These are phyloP conservation scores for Octopus sinensis DNA, from an alignment of 1,140 invertebrate species.

Conservation along the genomic window DNA sequence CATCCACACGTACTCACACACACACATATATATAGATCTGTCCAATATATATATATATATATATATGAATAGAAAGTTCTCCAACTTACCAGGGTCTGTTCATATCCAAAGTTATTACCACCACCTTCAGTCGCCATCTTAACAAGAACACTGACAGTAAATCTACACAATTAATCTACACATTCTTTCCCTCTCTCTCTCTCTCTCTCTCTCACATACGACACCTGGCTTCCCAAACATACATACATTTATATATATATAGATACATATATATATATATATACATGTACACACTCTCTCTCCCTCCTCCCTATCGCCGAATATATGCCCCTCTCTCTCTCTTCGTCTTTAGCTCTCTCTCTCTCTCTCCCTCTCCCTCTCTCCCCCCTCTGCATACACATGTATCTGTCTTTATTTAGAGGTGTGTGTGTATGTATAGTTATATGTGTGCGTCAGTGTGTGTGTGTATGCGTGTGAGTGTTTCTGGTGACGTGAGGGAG, in stretches of 20 bases:
- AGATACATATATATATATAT: not conserved
- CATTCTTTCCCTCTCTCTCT: conserved; percentile 20
- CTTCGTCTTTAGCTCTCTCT: conserved; percentile 1
- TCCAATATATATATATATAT: no score
- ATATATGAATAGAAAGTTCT: no score
- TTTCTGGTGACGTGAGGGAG: not conserved
- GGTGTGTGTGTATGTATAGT: not conserved
- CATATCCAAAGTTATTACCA: not conserved
- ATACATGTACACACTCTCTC: not conserved
- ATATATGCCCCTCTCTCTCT: conserved; percentile 22
- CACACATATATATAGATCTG: no score
- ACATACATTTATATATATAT: not conserved
- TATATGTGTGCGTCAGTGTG: not conserved
- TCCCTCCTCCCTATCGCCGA: conserved; percentile 15
- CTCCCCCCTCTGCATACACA: not conserved
- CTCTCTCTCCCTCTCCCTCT: conserved; percentile 13
- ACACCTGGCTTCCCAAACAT: not conserved
- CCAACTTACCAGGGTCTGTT: not conserved
- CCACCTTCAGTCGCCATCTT: conserved; percentile 6
- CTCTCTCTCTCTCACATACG: conserved; percentile 21
- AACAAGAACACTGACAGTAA: not conserved
- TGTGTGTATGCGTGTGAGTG: not conserved
- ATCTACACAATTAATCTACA: not conserved
- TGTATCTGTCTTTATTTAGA: not conserved
- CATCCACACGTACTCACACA: no score